Evolutionary conservation across 1,140 invertebrate genomes (phyloP).

Genomic region (Dreissena polymorpha): DNA sequence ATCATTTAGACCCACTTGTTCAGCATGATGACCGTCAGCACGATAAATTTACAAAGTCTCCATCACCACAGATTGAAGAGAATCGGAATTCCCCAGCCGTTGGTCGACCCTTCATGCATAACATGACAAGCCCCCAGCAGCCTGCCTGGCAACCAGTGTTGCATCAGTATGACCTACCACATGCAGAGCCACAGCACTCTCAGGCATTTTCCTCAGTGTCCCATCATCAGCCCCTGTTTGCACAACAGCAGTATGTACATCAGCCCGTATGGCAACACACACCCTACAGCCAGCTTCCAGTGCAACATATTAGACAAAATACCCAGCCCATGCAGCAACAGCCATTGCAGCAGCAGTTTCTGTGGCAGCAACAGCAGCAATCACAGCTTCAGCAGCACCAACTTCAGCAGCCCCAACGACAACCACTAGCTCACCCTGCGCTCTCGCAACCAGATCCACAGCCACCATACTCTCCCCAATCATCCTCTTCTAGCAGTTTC

Average conservation of each 20-base stretch:
- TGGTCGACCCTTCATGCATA: constrained; percentile 39
- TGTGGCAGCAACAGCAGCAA: constrained; percentile 46
- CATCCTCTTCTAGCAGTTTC: constrained; percentile 16
- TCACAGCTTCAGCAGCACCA: constrained; percentile 42
- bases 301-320: constrained; percentile 48
- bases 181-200: constrained; percentile 44
- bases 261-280: constrained; percentile 49
- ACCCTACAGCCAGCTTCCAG: constrained; percentile 45
- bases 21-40: constrained; percentile 40
- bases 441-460: constrained; percentile 21
- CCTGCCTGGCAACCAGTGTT: constrained; percentile 48
- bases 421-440: neutral
- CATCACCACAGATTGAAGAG: constrained; percentile 50
- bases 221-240: constrained; percentile 50
- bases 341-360: constrained; percentile 45
- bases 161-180: constrained; percentile 52
- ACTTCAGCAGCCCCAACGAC: constrained; percentile 33
- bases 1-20: constrained; percentile 43
- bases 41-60: constrained; percentile 54
- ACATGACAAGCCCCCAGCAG: constrained; percentile 49
- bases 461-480: constrained; percentile 46
- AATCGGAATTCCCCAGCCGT: constrained; percentile 49
- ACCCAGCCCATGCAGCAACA: constrained; percentile 53
- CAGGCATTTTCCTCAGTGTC: constrained; percentile 44
- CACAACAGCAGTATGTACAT: constrained; percentile 47